A percentile compares a stretch with the other conserved stretches of the same genome.
These are phyloP conservation scores for Stenotaenia linearis DNA, from an alignment of 2,888 invertebrate species.

Conservation along the genomic window DNA sequence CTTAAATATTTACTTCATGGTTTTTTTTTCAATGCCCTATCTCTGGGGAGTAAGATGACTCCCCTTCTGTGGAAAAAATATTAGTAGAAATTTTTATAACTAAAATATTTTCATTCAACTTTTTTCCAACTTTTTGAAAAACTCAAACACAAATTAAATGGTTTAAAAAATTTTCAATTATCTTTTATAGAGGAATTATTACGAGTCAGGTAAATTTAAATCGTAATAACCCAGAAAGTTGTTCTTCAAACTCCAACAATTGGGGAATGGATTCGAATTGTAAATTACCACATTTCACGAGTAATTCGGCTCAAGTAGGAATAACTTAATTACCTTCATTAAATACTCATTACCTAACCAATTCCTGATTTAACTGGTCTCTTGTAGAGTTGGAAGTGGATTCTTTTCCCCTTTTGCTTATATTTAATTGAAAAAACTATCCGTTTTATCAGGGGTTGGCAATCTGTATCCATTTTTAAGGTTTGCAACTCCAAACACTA, in stretches of 20 bases:
- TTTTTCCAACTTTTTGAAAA: too few species aligned
- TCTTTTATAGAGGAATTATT: background rate
- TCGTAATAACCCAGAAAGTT: background rate
- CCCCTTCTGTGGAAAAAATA: too few species aligned
- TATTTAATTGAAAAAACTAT: slow-evolving; percentile 26
- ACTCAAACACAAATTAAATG: too few species aligned
- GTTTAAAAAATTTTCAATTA: background rate
- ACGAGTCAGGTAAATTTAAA: background rate
- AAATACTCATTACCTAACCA: background rate
- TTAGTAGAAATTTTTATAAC: too few species aligned
- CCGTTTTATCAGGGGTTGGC: slow-evolving; percentile 17
- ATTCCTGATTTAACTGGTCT: background rate
- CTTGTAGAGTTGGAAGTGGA: slow-evolving; percentile 21
- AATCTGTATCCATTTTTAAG: slow-evolving; percentile 1
- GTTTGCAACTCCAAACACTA: background rate
- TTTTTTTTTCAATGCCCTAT: too few species aligned
- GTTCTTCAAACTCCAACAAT: background rate
- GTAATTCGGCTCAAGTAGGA: background rate
- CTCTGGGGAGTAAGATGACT: too few species aligned
- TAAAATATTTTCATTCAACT: too few species aligned
- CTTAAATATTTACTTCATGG: too few species aligned
- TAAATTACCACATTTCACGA: background rate
- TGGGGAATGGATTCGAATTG: background rate
- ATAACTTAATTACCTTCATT: background rate
- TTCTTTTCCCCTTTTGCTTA: background rate